A percentile compares a stretch with the other conserved stretches of the same genome.
Evolutionary conservation across 2,888 invertebrate species (phyloP).

Genomic region (Gerris lacustris): DNA sequence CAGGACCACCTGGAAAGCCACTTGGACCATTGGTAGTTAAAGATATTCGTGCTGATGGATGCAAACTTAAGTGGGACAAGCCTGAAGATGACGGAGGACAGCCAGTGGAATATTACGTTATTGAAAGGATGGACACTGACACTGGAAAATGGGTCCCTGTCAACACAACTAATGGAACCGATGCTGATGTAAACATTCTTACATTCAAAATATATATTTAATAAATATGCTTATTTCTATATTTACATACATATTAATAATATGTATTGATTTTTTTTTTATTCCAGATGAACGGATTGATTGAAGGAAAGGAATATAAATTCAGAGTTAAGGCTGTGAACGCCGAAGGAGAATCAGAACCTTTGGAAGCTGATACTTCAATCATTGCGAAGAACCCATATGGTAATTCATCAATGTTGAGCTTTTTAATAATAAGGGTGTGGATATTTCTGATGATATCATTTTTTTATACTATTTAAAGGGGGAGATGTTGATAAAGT

Average conservation of each 20-base stretch:
- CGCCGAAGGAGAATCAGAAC: slow-evolving; percentile 91
- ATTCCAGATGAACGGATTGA: slow-evolving; percentile 56
- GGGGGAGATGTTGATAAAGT: background rate
- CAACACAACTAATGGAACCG: slow-evolving; percentile 64
- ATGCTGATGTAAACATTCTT: slow-evolving; percentile 53
- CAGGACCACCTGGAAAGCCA: slow-evolving; percentile 73
- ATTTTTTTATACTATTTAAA: background rate
- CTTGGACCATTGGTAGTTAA: slow-evolving; percentile 87
- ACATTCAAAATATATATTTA: slow-evolving; percentile 7
- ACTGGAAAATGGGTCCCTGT: slow-evolving; percentile 89
- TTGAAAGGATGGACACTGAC: slow-evolving; percentile 92
- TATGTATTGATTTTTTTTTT: background rate
- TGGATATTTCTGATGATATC: slow-evolving; percentile 3
- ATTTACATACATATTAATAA: too few species aligned
- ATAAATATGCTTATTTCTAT: background rate
- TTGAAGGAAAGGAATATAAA: slow-evolving; percentile 94
- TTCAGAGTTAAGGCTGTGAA: slow-evolving; percentile 97
- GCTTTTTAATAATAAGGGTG: slow-evolving; percentile 33
- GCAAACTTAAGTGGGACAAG: slow-evolving; percentile 88
- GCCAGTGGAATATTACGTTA: slow-evolving; percentile 83
- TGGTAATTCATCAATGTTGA: slow-evolving; percentile 41
- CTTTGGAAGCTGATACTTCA: slow-evolving; percentile 81
- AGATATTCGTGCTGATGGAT: slow-evolving; percentile 82
- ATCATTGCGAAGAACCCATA: slow-evolving; percentile 95
- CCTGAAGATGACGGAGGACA: slow-evolving; percentile 95